Percentiles rank a stretch among this genome's conserved stretches.
Conservation (phyloP, 2,888 invertebrate species). For the Drosophila greeni region DNA sequence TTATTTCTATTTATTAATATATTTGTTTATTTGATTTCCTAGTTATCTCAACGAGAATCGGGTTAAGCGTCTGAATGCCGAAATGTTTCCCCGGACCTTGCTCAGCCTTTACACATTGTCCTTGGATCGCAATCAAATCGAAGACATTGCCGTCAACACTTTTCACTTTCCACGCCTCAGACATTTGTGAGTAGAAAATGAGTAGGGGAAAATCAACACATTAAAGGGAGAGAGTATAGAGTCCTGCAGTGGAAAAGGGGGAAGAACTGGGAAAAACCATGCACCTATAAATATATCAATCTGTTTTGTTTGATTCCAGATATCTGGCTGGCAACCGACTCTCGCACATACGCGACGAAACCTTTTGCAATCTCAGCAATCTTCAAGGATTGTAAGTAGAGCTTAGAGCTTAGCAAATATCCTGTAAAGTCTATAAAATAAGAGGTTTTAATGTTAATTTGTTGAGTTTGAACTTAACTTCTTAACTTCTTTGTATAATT, state of each 20-base stretch:
- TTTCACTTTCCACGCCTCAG: slow-evolving; percentile 76
- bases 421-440: background rate
- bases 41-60: slow-evolving; percentile 79
- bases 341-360: slow-evolving; percentile 76
- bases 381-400: slow-evolving; percentile 78
- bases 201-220: background rate
- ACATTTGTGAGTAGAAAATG: slow-evolving; percentile 79
- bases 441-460: background rate
- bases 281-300: slow-evolving; percentile 12
- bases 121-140: slow-evolving; percentile 79
- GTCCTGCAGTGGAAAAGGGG: background rate
- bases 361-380: slow-evolving; percentile 79
- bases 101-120: slow-evolving; percentile 78
- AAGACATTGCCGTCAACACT: slow-evolving; percentile 73
- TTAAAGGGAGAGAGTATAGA: background rate
- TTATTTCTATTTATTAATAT: background rate
- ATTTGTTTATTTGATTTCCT: background rate
- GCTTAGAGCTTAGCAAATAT: background rate
- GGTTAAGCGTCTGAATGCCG: slow-evolving; percentile 72
- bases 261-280: background rate
- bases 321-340: slow-evolving; percentile 80
- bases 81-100: slow-evolving; percentile 77
- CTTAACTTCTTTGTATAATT: too few species aligned
- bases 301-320: slow-evolving; percentile 70
- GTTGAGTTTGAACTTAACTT: too few species aligned